Base-by-base conservation (phyloP, 2,888 invertebrate genomes). In the Nephrotoma flavescens region DNA sequence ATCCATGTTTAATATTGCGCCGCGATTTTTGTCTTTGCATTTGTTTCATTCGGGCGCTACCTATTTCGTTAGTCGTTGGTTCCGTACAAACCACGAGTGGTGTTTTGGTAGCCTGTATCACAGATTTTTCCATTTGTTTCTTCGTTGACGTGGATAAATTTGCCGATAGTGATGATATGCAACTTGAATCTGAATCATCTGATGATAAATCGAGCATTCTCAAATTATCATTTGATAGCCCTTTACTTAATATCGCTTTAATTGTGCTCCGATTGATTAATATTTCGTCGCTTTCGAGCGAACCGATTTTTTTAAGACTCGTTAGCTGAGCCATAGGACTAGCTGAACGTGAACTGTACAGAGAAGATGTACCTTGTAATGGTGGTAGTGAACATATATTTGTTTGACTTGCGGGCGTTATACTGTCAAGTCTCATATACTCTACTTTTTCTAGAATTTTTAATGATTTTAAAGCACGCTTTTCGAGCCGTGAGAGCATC, bases 281-380 rank as follows among this genome's bases (percentile, higher is more conserved):
- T 88, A 91, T 89, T 89, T 92, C 90, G 88, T 90, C 90, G 89
- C 91, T 89, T 89, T 91, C 88, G 90, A 89, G 19, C 7, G 86
- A 83, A n/a, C 86, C 86, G 71, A 93, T 92, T 87, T 93, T 92
- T 90, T 94, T 95, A 15, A 96, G 91, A 89, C 96, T 96, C 86
- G 95, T 95, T 86, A 96, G 90, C 91, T 96, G 96, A 88, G 96
- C 94, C 95, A 96, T 95, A 1, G 96, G 96, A 90, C 96, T 96
- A 88, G 94, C 94, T 87, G 95, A 93, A 6, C 94, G 93, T 31
- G 52, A 57, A 52, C 52, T 86, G 41, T 86, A 86, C 15, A 86
- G 12, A 52, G 93, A 90, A 0, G 93, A 85, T 41, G 95, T 94
- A 85, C 94, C 94, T 88, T 93, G 94, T 41, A 94, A 90, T 6